These are phyloP conservation scores for Bhutanitis thaidina DNA, from an alignment of 2,888 invertebrate genomes.

Conservation along the genomic window DNA sequence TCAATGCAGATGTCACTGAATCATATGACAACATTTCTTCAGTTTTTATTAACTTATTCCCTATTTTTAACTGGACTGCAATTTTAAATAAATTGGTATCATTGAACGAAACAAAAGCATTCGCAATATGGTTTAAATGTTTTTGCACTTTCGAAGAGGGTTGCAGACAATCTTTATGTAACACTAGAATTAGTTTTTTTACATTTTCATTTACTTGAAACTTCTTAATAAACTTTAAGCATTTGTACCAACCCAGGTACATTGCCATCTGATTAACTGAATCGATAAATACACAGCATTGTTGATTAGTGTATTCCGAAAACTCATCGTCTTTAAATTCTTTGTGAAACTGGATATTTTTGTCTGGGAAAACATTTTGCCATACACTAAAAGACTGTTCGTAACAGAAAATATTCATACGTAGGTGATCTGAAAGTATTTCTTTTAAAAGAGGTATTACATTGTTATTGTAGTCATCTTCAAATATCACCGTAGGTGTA, in stretches of 20 bases:
- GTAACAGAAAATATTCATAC: slow-evolving; percentile 52
- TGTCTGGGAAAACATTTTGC: slow-evolving; percentile 46
- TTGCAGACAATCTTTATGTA: slow-evolving; percentile 74
- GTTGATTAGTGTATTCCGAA: slow-evolving; percentile 33
- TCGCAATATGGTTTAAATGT: slow-evolving; percentile 68
- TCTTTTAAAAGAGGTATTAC: slow-evolving; percentile 41
- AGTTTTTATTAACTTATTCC: slow-evolving; percentile 72
- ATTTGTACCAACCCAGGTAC: slow-evolving; percentile 55
- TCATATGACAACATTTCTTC: slow-evolving; percentile 58
- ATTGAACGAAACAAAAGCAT: slow-evolving; percentile 54
- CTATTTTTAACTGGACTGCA: slow-evolving; percentile 66
- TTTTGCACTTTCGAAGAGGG: slow-evolving; percentile 54
- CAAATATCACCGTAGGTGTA: slow-evolving; percentile 55
- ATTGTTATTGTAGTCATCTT: slow-evolving; percentile 60
- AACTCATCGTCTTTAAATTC: slow-evolving; percentile 36
- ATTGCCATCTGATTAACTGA: slow-evolving; percentile 68
- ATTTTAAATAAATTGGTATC: slow-evolving; percentile 40
- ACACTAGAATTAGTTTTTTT: slow-evolving; percentile 50
- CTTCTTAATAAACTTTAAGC: slow-evolving; percentile 42
- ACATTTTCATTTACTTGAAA: slow-evolving; percentile 41
- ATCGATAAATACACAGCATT: slow-evolving; percentile 55
- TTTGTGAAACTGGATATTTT: slow-evolving; percentile 38
- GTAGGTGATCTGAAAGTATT: slow-evolving; percentile 43
- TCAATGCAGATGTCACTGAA: slow-evolving; percentile 45
- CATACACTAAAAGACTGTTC: slow-evolving; percentile 54